Evolutionary conservation across 2,888 invertebrate species (phyloP).

Genomic region (Heliconius ethilla): DNA sequence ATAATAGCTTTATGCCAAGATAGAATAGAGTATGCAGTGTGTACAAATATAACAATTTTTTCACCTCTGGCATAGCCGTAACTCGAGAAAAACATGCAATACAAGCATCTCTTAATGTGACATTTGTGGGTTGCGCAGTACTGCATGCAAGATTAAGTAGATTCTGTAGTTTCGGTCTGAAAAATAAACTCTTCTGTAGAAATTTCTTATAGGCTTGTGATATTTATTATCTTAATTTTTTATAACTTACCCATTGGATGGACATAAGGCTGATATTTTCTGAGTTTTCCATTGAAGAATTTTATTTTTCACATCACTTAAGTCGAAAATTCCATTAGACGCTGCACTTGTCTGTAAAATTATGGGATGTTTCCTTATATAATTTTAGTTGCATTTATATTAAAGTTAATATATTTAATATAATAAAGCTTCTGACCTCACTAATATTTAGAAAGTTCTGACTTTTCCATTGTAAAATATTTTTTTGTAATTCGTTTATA

Average conservation of each 20-base stretch:
- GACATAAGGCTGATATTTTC: conserved; percentile 71
- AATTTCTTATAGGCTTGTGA: not conserved
- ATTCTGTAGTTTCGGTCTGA: conserved; percentile 71
- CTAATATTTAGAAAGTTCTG: conserved; percentile 67
- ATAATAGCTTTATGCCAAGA: too few relatives aligned
- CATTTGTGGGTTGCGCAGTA: conserved; percentile 83
- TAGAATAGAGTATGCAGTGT: too few relatives aligned
- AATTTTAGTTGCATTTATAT: not conserved
- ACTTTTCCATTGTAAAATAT: conserved; percentile 72
- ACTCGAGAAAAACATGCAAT: conserved; percentile 84
- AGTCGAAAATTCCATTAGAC: conserved; percentile 72
- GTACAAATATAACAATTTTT: not conserved
- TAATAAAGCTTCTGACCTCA: conserved; percentile 63
- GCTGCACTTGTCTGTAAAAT: conserved; percentile 64
- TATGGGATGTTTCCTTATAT: not conserved
- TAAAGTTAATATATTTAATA: not conserved
- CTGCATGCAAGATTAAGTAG: conserved; percentile 84
- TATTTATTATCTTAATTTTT: not conserved
- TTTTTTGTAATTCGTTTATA: conserved; percentile 70
- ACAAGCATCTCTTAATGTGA: conserved; percentile 82
- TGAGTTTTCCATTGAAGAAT: conserved; percentile 77
- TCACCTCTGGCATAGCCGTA: conserved; percentile 76
- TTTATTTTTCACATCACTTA: conserved; percentile 76
- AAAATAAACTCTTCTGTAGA: not conserved
- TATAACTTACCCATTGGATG: conserved; percentile 68